Base-by-base conservation (phyloP, 2,113 vertebrate genomes). In the Dicerorhinus sumatrensis region DNA sequence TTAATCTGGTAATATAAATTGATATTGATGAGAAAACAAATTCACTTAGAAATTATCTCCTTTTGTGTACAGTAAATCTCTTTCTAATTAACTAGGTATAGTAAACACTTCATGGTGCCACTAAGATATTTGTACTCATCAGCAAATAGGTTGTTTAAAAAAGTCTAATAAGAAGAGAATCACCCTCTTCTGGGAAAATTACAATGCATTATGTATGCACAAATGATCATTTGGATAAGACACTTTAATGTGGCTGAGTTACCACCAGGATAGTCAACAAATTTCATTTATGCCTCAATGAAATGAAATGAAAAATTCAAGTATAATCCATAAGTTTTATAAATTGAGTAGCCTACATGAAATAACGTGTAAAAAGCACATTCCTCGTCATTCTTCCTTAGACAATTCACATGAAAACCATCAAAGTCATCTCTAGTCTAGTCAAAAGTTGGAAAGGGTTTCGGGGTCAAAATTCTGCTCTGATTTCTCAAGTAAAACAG, bases 401-500 rank as follows among this genome's bases (percentile, higher is more conserved):
- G 42, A 27, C 13, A 69, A 54, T 25, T 89, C 20, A 69, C 17
- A 8, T 62, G 65, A 69, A 97, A 89, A 90, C 16, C 33, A 93
- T 73, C 27, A 87, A 92, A 76, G 48, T 79, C 9, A 36, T 16
- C 39, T 80, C 8, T 79, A 73, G 51, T 87, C 25, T 39, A 76
- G 33, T 62, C n/a, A 67, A 96, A 93, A 94, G 27, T 63, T 69
- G 80, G 20, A 85, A 77, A 82, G 58, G 10, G 25, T 82, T 91
- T 85, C 16, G 51, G 73, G 36, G n/a, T 60, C 65, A 80, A 80
- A 88, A 73, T 56, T 79, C 33, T 69, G 5, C 23, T 96, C 60
- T 95, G 20, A 96, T 97, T 94, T 95, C 33, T 13, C 36, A 96
- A 27, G 27, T 75, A 91, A 82, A 91, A 79, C 17, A 87, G n/a